Base-by-base conservation (phyloP, 2,113 vertebrate species). In the Delphinapterus leucas region DNA sequence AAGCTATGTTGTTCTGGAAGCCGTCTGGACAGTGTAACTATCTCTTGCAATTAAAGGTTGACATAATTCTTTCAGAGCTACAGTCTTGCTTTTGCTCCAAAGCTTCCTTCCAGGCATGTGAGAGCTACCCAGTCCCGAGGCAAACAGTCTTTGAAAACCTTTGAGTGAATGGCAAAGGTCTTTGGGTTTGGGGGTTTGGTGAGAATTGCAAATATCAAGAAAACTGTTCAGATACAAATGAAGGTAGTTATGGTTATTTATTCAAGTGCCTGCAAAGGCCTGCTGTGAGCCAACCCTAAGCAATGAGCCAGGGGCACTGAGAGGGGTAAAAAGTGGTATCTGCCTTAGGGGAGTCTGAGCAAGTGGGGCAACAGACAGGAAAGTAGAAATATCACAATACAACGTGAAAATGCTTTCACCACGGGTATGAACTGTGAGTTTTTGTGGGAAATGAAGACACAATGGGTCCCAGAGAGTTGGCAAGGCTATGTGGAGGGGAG, bases 31-130 rank as follows among this genome's bases (percentile, higher is more conserved):
- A 93, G 20, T 65, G 44, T 61, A 88, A 95, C 88, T 83, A 33
- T 86, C 73, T 90, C 85, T 91, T 70, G 55, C 93, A 96, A 97
- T 97, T 96, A 97, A 97, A 95, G 55, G 73, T 94, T 41, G 67
- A 94, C 77, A 79, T 86, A 94, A 97, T 96, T 96, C 95, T 92
- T 96, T 91, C 67, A 93, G 95, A 94, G 71, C 77, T 33, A 13
- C 8, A 63, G 77, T 1, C 73, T 88, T 88, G 60, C 71, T 98
- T 88, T 88, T 93, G 86, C 92, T 93, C 26, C 44, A 33, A 97
- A 71, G 33, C 91, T 96, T 95, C 86, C 95, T 97, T 44, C 81
- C 10, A 67, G 95, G 96, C 89, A 74, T 79, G 6, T 36, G 63
- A 88, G n/a, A 71, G 25, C 49, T 65, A 70, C 53, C 68, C 49